phyloP scores from a whole-genome alignment of 2,797 vertebrate species.

The Psittacula echo region DNA sequence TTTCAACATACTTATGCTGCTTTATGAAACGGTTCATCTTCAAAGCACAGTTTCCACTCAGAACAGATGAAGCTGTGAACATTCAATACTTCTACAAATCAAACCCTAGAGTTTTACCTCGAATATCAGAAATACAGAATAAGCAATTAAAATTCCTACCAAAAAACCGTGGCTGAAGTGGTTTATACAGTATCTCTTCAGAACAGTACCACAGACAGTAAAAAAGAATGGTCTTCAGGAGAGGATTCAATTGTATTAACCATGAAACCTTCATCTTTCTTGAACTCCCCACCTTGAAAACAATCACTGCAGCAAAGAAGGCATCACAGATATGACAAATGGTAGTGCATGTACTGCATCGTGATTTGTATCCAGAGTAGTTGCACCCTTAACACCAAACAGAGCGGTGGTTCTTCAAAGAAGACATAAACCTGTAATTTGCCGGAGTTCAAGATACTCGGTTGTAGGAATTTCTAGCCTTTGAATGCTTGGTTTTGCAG shows the following conservation, averaged over 20 bases:
- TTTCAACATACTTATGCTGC: not conserved
- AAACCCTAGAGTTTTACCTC: not conserved
- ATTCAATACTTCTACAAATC: not conserved
- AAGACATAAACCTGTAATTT: not conserved
- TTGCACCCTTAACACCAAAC: not conserved
- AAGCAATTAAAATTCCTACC: not conserved
- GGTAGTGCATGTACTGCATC: no score
- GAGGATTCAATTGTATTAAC: not conserved
- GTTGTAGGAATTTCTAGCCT: not conserved
- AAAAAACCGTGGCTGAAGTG: not conserved
- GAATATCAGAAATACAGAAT: not conserved
- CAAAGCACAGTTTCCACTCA: not conserved
- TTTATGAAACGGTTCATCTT: conserved; percentile 12
- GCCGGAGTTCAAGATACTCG: not conserved
- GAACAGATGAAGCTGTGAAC: not conserved
- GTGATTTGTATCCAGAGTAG: not conserved
- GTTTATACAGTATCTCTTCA: not conserved
- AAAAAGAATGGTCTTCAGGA: not conserved
- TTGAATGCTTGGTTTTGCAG: not conserved
- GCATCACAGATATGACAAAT: not conserved
- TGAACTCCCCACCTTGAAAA: not conserved
- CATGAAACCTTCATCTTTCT: not conserved
- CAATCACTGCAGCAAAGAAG: rapidly evolving
- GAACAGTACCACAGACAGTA: not conserved
- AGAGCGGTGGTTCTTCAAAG: not conserved